Evolutionary conservation across 2,888 invertebrate genomes (phyloP).

Genomic region (Lepidocyrtoides sp.): DNA sequence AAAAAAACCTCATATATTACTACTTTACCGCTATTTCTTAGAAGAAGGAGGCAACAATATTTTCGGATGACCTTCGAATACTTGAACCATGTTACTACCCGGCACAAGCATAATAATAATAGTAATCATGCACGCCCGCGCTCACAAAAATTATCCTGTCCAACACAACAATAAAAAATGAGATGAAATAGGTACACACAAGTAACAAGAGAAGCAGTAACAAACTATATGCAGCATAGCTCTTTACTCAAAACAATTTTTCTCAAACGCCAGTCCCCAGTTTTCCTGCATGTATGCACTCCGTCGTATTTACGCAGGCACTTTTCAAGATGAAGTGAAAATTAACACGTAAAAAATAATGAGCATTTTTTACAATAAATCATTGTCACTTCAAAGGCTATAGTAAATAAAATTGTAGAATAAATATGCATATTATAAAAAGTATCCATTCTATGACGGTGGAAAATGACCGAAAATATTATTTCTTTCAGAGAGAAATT

Average conservation of each 20-base stretch:
- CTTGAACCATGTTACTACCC: slow-evolving; percentile 42
- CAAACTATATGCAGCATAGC: too few relatives aligned
- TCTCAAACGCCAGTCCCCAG: neutral
- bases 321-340: slow-evolving; percentile 68
- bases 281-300: neutral
- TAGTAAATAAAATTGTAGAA: too few relatives aligned
- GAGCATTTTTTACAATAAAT: slow-evolving; percentile 76
- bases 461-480: slow-evolving; percentile 1
- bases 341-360: slow-evolving; percentile 75
- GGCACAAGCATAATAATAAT: neutral
- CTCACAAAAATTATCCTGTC: slow-evolving; percentile 62
- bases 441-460: neutral
- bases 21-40: too few relatives aligned
- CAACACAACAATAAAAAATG: slow-evolving; percentile 60
- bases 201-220: too few relatives aligned
- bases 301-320: neutral
- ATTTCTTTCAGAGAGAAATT: slow-evolving; percentile 43
- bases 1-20: slow-evolving; percentile 14
- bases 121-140: neutral
- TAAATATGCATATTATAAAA: too few relatives aligned
- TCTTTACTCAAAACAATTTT: too few relatives aligned
- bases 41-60: slow-evolving; percentile 39
- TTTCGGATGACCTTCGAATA: slow-evolving; percentile 68
- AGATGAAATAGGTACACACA: neutral
- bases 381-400: slow-evolving; percentile 79